Evolutionary conservation across 2,797 vertebrate species (phyloP), one percentile per base, ranked within the genome.

Genomic region (Sebastes baramenuke): DNA sequence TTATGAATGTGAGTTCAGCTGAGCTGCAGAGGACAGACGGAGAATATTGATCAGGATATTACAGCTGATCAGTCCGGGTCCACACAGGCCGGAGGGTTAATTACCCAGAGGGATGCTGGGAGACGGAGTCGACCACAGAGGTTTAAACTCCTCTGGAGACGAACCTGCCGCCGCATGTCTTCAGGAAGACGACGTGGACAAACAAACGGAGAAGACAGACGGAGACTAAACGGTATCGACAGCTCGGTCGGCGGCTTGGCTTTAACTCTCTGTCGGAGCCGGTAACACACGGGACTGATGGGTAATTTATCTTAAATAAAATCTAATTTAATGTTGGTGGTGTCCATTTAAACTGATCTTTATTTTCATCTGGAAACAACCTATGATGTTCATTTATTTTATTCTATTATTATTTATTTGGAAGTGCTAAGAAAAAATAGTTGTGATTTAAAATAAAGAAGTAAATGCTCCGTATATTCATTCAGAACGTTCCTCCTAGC

Each of bases 41-140:
- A 22, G 91, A 89, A 91, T 93, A 92, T 91, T 91, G 87, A 93
- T 91, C 42, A 76, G 86, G 81, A 79, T 76, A 88, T 93, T 90
- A 91, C 9, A 67, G 72, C 75, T 67, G 90, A 89, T 90, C 86
- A 84, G 85, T 13, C 24, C 0, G 74, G 77, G 84, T 77, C 75
- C 86, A 32, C 75, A 18, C 68, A 55, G 88, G 82, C 83, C 46
- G 24, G 8, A 61, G 88, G 85, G 89, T 91, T 91, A 92, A 92
- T 89, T 68, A 67, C 84, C 30, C 78, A 74, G 65, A 83, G 79
- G 76, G 77, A 92, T 93, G 90, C 91, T 84, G 87, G 81, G 88
- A 90, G 84, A 85, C 80, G 79, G 20, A 90, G 82, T 61, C 61
- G 20, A 76, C 72, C 78, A 0, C 68, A 2, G 76, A 69, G 87